These are phyloP conservation scores for Lasioglossum marginatum DNA, from an alignment of 2,888 invertebrate genomes.

Conservation along the genomic window DNA sequence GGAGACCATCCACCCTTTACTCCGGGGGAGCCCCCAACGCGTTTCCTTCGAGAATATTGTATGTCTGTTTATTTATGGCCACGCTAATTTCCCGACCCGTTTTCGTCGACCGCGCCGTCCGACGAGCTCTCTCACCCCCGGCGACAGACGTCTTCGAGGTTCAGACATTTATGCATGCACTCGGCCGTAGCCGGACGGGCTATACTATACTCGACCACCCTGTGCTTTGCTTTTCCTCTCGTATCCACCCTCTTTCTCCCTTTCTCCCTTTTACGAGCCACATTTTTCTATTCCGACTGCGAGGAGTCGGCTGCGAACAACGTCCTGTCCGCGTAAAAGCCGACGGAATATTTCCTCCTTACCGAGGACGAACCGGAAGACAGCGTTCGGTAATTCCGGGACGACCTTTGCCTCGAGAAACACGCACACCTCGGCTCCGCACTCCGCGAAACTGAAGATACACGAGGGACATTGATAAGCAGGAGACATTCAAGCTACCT, in stretches of 20 bases:
- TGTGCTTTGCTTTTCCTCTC: neutral
- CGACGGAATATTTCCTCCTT: slow-evolving; percentile 23
- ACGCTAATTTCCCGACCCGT: slow-evolving; percentile 58
- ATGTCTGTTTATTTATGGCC: slow-evolving; percentile 60
- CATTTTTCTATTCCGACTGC: slow-evolving; percentile 34
- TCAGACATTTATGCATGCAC: slow-evolving; percentile 44
- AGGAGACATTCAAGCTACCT: neutral
- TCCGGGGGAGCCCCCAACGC: slow-evolving; percentile 16
- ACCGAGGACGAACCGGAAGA: neutral
- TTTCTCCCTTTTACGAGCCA: slow-evolving; percentile 28
- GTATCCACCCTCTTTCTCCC: neutral
- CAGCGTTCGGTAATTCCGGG: neutral
- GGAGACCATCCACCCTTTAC: slow-evolving; percentile 57
- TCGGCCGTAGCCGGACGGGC: neutral
- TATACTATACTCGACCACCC: neutral
- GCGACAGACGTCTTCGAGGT: slow-evolving; percentile 27
- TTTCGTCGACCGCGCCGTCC: neutral
- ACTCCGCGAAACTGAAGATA: neutral
- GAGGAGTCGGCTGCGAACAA: neutral
- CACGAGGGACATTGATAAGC: neutral
- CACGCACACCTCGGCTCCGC: neutral
- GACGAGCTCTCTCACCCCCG: neutral
- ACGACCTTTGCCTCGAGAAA: neutral
- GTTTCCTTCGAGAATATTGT: slow-evolving; percentile 61
- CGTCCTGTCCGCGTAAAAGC: slow-evolving; percentile 9